Percentiles rank a stretch among this genome's conserved stretches.
Conservation (phyloP, 2,797 vertebrate species). For the Scleropages formosus region DNA sequence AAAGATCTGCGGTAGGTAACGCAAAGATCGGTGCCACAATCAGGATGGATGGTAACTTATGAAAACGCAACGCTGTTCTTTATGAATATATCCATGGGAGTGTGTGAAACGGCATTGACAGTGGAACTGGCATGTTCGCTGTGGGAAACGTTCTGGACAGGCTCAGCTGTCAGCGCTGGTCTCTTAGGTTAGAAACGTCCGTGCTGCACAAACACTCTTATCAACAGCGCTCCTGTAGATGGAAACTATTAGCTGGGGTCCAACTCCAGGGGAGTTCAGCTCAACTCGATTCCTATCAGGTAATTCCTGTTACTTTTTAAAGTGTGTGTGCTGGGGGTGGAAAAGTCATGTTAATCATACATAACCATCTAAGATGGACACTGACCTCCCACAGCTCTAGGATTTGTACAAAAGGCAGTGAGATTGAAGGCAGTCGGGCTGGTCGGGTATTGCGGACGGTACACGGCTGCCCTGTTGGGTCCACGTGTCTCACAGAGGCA, state of each 20-base stretch:
- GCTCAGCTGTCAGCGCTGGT: background rate
- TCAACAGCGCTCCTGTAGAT: slow-evolving; percentile 39
- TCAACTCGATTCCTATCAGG: slow-evolving; percentile 47
- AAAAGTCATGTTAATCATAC: slow-evolving; percentile 20
- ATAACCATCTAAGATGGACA: slow-evolving; percentile 24
- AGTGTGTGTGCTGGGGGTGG: background rate
- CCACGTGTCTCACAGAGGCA: background rate
- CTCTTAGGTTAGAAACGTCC: slow-evolving; percentile 35
- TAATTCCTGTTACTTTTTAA: slow-evolving; percentile 45
- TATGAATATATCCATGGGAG: too few species aligned
- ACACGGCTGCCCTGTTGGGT: background rate
- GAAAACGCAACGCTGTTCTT: too few species aligned
- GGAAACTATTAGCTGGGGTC: slow-evolving; percentile 54
- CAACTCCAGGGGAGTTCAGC: slow-evolving; percentile 41
- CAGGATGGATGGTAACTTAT: too few species aligned
- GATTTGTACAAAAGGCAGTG: background rate
- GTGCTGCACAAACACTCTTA: slow-evolving; percentile 39
- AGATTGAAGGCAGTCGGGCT: background rate
- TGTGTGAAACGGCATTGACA: background rate
- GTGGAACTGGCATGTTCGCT: background rate
- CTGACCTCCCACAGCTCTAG: slow-evolving; percentile 27
- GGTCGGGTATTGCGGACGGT: background rate
- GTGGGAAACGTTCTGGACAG: background rate
- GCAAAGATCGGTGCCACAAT: too few species aligned
- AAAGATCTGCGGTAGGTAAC: too few species aligned